Conservation (phyloP, 1,140 invertebrate genomes). For the Chelonus insularis region DNA sequence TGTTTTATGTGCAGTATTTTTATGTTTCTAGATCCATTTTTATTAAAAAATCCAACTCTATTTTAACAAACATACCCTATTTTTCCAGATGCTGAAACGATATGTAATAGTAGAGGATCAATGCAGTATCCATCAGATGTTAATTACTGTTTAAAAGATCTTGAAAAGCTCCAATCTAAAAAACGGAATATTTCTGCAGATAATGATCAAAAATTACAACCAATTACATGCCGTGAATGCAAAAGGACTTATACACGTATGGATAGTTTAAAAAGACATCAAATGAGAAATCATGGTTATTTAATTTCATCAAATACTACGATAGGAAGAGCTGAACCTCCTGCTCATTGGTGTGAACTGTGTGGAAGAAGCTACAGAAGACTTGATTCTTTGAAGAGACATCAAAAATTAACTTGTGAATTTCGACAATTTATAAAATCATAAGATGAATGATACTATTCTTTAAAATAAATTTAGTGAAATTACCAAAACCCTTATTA, state of each 20-base stretch:
- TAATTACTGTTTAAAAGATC: slow-evolving; percentile 32
- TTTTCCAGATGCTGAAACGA: background rate
- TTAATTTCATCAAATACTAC: slow-evolving; percentile 28
- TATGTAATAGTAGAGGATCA: too few relatives aligned
- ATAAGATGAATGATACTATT: background rate
- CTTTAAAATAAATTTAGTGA: too few relatives aligned
- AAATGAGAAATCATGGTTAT: slow-evolving; percentile 45
- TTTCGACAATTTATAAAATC: background rate
- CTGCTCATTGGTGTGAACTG: slow-evolving; percentile 50
- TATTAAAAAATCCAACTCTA: too few relatives aligned
- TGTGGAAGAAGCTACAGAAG: slow-evolving; percentile 59
- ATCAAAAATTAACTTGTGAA: slow-evolving; percentile 49
- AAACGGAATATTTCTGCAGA: slow-evolving; percentile 13
- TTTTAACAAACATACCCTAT: too few relatives aligned
- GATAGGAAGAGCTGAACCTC: slow-evolving; percentile 29
- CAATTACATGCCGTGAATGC: slow-evolving; percentile 45
- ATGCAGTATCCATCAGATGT: background rate
- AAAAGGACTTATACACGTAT: slow-evolving; percentile 50
- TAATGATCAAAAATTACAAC: slow-evolving; percentile 26
- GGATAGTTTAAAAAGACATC: slow-evolving; percentile 52
- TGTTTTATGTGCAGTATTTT: too few relatives aligned
- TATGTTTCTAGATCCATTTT: too few relatives aligned
- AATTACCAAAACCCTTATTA: too few relatives aligned
- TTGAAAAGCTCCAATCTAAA: slow-evolving; percentile 23
- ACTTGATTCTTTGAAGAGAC: slow-evolving; percentile 51